phyloP scores from a whole-genome alignment of 2,888 invertebrate genomes.

The Mythimna impura region DNA sequence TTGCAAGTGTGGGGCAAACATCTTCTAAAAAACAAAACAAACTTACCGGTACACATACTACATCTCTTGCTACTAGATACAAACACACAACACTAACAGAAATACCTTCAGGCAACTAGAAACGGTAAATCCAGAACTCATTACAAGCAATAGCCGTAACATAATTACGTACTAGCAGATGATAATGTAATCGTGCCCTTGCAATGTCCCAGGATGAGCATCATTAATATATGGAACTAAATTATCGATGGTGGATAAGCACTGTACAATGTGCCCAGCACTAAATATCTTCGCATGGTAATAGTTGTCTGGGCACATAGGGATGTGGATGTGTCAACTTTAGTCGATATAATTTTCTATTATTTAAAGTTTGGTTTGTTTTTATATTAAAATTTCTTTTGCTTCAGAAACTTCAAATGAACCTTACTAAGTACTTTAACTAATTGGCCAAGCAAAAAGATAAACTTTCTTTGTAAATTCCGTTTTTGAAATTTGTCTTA shows the following conservation, averaged over 20 bases:
- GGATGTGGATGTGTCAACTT: constrained; percentile 25
- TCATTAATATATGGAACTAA: constrained; percentile 60
- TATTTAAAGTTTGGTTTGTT: neutral
- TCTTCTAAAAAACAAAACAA: no score
- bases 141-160: constrained; percentile 50
- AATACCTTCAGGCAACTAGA: constrained; percentile 36
- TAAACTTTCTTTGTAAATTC: neutral
- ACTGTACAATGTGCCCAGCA: constrained; percentile 60
- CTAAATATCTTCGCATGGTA: constrained; percentile 71
- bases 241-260: constrained; percentile 63
- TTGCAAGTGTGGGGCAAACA: no score
- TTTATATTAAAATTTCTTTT: neutral
- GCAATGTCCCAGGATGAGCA: constrained; percentile 41
- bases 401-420: neutral
- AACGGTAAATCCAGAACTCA: constrained; percentile 47
- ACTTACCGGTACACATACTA: neutral
- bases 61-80: constrained; percentile 5
- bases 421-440: neutral
- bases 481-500: neutral
- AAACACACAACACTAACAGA: constrained; percentile 26
- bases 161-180: constrained; percentile 45
- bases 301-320: constrained; percentile 47
- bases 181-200: constrained; percentile 49
- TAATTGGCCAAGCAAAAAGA: no score
- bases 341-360: constrained; percentile 26